These are phyloP conservation scores for Pipa parva DNA, from an alignment of 2,113 vertebrate genomes.

Conservation along the genomic window DNA sequence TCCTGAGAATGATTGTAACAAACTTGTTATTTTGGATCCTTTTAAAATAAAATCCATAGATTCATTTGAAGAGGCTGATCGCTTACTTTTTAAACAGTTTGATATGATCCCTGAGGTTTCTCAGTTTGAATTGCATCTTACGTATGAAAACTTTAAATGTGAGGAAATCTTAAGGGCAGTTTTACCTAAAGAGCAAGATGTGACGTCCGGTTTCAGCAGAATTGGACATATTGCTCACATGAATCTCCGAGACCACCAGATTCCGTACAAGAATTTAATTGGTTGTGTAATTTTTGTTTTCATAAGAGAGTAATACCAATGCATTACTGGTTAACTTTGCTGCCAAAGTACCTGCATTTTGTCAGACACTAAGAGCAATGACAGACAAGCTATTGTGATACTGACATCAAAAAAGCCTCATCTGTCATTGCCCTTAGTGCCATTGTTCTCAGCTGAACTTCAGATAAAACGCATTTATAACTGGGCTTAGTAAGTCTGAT, in stretches of 20 bases:
- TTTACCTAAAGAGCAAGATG: constrained; percentile 84
- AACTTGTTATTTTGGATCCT: constrained; percentile 81
- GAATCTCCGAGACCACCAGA: constrained; percentile 92
- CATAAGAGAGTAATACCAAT: no score
- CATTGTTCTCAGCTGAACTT: no score
- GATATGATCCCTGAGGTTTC: constrained; percentile 63
- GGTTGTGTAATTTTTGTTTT: no score
- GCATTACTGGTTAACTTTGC: no score
- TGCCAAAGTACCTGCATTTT: no score
- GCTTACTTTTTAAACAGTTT: constrained; percentile 64
- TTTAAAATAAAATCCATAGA: constrained; percentile 56
- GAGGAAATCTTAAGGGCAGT: constrained; percentile 90
- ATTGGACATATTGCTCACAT: constrained; percentile 92
- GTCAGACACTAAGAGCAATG: no score
- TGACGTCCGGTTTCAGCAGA: constrained; percentile 87
- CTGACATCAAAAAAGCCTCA: no score
- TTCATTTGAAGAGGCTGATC: constrained; percentile 69
- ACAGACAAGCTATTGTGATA: no score
- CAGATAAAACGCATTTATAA: no score
- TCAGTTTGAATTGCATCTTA: constrained; percentile 70
- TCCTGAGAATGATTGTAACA: constrained; percentile 57
- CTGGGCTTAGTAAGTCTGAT: no score
- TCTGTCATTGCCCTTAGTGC: no score
- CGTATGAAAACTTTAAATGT: constrained; percentile 84
- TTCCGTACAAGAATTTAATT: constrained; percentile 83